These are phyloP conservation scores for Emesis castigata DNA, from an alignment of 2,888 invertebrate species.

Conservation along the genomic window DNA sequence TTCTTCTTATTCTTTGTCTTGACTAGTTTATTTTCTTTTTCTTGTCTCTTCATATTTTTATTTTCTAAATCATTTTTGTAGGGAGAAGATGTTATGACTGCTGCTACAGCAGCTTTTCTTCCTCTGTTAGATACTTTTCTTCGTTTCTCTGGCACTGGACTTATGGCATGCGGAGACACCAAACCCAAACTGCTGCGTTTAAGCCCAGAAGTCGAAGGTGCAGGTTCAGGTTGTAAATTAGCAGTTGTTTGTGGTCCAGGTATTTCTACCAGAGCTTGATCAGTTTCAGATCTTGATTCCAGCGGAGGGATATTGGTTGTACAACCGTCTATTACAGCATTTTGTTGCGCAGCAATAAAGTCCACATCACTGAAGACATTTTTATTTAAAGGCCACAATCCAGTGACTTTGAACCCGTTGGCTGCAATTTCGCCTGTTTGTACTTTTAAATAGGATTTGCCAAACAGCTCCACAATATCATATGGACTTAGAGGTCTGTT, in stretches of 20 bases:
- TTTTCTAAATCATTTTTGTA: slow-evolving; percentile 39
- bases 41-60: slow-evolving; percentile 34
- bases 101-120: slow-evolving; percentile 25
- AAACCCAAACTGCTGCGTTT: neutral
- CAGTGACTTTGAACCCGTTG: neutral
- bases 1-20: slow-evolving; percentile 42
- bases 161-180: slow-evolving; percentile 19
- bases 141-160: slow-evolving; percentile 42
- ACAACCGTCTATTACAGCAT: too few species aligned
- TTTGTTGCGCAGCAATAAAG: neutral
- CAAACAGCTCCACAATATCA: too few species aligned
- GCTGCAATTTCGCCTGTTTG: too few species aligned
- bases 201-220: neutral
- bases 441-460: too few species aligned
- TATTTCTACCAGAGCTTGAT: neutral
- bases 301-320: too few species aligned
- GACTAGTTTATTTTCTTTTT: slow-evolving; percentile 44
- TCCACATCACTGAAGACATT: neutral
- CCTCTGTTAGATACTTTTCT: slow-evolving; percentile 45
- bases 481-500: too few species aligned
- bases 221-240: neutral
- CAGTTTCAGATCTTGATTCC: too few species aligned
- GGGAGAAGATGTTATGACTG: neutral
- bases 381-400: neutral
- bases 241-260: neutral